Evolutionary conservation across 2,113 vertebrate genomes (phyloP).

Genomic region (Cinclus cinclus): DNA sequence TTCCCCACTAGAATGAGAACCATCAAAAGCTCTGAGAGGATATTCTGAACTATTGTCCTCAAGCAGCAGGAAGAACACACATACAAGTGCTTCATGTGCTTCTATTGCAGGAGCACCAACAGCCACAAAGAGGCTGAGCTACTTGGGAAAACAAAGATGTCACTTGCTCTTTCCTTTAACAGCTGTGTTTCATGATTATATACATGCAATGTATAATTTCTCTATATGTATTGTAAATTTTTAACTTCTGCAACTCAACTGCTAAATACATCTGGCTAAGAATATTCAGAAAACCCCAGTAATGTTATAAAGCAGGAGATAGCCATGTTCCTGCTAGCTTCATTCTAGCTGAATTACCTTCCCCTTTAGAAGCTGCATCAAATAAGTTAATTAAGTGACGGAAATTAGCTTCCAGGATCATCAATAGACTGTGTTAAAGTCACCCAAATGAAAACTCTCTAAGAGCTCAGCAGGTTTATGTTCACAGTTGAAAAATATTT

Average conservation of each 20-base stretch:
- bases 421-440: slow-evolving; percentile 52
- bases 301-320: background rate
- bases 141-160: background rate
- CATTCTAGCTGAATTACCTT: slow-evolving; percentile 11
- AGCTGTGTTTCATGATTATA: background rate
- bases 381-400: slow-evolving; percentile 51
- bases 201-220: background rate
- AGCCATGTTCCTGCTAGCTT: background rate
- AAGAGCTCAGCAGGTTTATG: background rate
- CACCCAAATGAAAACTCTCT: slow-evolving; percentile 35
- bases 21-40: background rate
- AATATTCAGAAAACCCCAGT: background rate
- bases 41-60: background rate
- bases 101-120: background rate
- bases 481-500: slow-evolving; percentile 19
- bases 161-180: background rate
- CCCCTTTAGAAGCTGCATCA: slow-evolving; percentile 33
- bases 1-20: background rate
- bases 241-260: background rate
- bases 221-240: background rate
- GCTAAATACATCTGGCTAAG: slow-evolving; percentile 9
- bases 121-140: background rate
- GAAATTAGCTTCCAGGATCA: slow-evolving; percentile 48
- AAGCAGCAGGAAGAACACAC: background rate
- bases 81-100: background rate